Evolutionary conservation across 2,113 vertebrate genomes (phyloP).

Genomic region (Pavo muticus): DNA sequence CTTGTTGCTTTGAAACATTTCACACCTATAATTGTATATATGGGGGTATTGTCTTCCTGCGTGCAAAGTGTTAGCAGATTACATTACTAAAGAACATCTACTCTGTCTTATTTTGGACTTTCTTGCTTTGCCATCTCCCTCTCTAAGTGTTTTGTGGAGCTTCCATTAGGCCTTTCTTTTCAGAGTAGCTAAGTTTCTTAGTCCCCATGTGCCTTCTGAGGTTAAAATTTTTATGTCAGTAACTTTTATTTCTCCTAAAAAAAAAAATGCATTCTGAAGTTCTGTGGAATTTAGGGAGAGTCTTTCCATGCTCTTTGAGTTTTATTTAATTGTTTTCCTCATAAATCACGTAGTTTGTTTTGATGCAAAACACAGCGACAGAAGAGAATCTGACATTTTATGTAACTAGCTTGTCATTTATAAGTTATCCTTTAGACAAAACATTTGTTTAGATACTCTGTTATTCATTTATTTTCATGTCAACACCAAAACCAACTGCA

Average conservation of each 20-base stretch:
- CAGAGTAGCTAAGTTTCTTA: constrained; percentile 1
- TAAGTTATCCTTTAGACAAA: constrained; percentile 65
- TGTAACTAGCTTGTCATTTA: constrained; percentile 61
- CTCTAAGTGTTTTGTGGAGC: not conserved
- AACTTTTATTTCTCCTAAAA: constrained; percentile 50
- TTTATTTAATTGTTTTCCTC: constrained; percentile 60
- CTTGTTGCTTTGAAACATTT: not conserved
- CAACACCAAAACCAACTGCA: constrained; percentile 66
- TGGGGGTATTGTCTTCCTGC: not conserved
- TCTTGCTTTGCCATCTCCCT: not conserved
- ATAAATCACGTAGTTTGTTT: constrained; percentile 67
- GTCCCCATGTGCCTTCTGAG: not conserved
- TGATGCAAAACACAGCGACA: constrained; percentile 58
- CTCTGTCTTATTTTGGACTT: not conserved
- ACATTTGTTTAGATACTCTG: constrained; percentile 71
- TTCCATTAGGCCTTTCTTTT: constrained; percentile 18
- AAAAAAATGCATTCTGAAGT: constrained; percentile 38
- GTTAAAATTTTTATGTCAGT: constrained; percentile 1
- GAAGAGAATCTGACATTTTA: constrained; percentile 63
- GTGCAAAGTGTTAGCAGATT: not conserved
- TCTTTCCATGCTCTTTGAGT: constrained; percentile 35
- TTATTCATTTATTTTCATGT: constrained; percentile 70
- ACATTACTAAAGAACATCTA: not conserved
- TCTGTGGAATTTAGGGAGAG: constrained; percentile 49
- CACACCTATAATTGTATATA: not conserved